phyloP scores from a whole-genome alignment of 2,113 vertebrate species.

The Dolichotis patagonum region DNA sequence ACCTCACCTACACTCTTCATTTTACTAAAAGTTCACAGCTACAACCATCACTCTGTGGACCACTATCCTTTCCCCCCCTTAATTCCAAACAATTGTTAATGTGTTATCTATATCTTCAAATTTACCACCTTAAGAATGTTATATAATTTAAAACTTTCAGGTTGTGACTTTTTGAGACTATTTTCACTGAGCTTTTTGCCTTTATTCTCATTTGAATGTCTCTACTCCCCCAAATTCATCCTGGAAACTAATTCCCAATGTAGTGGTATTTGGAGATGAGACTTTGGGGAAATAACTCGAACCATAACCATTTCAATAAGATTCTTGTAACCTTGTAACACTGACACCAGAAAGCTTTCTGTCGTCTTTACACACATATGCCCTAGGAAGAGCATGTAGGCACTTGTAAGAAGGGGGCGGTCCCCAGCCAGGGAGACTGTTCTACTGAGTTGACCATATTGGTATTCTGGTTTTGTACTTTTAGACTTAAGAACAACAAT shows the following conservation, averaged over 20 bases:
- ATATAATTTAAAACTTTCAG: not conserved
- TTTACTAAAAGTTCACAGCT: not conserved
- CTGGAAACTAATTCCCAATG: not conserved
- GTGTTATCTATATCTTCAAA: not conserved
- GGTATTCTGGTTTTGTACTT: not conserved
- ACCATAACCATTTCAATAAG: not conserved
- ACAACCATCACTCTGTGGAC: not conserved
- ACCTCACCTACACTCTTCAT: not conserved
- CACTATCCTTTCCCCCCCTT: not conserved
- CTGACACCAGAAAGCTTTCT: not conserved
- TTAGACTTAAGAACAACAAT: not conserved
- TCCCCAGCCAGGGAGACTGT: not conserved
- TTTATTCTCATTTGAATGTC: not conserved
- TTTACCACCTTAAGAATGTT: not conserved
- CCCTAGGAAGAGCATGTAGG: not conserved
- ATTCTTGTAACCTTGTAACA: not conserved
- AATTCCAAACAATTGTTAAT: not conserved
- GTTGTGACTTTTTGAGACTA: not conserved
- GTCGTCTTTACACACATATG: not conserved
- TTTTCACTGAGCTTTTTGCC: not conserved
- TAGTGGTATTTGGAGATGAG: not conserved
- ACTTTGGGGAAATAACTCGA: not conserved
- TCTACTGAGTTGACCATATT: not conserved
- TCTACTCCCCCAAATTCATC: not conserved
- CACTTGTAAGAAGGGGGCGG: no score